These are phyloP conservation scores for Octodonta nipae DNA, from an alignment of 2,888 invertebrate genomes.

Conservation along the genomic window DNA sequence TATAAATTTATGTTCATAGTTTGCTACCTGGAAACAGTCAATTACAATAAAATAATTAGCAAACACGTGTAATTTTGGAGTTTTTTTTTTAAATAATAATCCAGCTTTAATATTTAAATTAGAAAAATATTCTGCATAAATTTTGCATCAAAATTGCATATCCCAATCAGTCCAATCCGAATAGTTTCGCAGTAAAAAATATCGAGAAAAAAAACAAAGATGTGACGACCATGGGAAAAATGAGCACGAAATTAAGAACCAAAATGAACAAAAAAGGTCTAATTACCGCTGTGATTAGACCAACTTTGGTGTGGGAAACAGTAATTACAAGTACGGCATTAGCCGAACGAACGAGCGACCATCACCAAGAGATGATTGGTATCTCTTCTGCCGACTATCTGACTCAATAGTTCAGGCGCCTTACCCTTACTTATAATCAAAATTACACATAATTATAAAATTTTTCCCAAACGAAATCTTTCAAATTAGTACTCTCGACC, in stretches of 20 bases:
- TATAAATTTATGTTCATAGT: too few species aligned
- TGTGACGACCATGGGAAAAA: constrained; percentile 33
- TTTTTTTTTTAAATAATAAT: too few species aligned
- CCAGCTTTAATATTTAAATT: too few species aligned
- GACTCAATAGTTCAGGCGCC: constrained; percentile 18
- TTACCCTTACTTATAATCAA: constrained; percentile 33
- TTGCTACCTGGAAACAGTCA: too few species aligned
- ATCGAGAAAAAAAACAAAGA: too few species aligned
- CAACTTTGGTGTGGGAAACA: constrained; percentile 33
- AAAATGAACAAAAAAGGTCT: constrained; percentile 33
- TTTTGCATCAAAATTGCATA: too few species aligned
- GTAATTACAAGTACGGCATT: constrained; percentile 34
- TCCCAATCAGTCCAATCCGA: too few species aligned
- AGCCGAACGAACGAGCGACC: constrained; percentile 17
- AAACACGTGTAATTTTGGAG: too few species aligned
- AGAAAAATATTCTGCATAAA: too few species aligned
- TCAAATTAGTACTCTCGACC: constrained; percentile 19
- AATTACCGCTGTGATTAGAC: constrained; percentile 35
- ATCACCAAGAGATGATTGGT: constrained; percentile 13
- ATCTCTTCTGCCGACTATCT: constrained; percentile 20
- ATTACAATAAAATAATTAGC: too few species aligned
- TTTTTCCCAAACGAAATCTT: constrained; percentile 25
- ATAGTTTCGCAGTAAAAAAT: too few species aligned
- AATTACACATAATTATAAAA: constrained; percentile 35
- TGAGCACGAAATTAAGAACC: constrained; percentile 24